These are phyloP conservation scores for Aquatica leii DNA, from an alignment of 2,888 invertebrate species.

Conservation along the genomic window DNA sequence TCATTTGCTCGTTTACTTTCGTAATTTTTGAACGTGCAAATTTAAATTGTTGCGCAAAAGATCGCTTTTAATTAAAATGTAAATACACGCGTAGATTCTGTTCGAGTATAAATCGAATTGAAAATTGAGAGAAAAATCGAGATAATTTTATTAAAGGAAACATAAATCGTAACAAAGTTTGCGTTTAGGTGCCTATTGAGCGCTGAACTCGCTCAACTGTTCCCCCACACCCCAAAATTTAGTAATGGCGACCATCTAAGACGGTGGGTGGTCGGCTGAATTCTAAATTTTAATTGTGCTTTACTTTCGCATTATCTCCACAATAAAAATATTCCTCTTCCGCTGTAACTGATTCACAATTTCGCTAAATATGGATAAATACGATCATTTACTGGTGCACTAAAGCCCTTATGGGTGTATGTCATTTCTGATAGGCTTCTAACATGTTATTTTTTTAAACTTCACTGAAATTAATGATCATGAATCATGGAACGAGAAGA, in stretches of 20 bases:
- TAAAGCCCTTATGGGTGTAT: conserved; percentile 48
- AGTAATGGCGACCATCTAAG: conserved; percentile 59
- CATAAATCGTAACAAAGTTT: conserved; percentile 4
- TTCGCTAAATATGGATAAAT: conserved; percentile 23
- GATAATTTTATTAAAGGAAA: too few species aligned
- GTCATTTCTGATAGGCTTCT: conserved; percentile 48
- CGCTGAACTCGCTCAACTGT: conserved; percentile 33
- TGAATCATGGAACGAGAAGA: conserved; percentile 45
- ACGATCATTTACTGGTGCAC: conserved; percentile 37
- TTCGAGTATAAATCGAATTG: too few species aligned
- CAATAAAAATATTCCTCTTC: conserved; percentile 44
- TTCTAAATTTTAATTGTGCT: conserved; percentile 55
- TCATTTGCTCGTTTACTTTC: too few species aligned
- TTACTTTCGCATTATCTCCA: conserved; percentile 51
- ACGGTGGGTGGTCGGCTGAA: conserved; percentile 59
- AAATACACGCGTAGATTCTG: too few species aligned
- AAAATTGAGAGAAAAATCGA: too few species aligned
- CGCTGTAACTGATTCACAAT: conserved; percentile 33
- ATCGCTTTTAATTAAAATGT: too few species aligned
- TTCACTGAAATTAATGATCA: conserved; percentile 45
- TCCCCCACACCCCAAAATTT: conserved; percentile 40
- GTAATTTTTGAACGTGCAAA: too few species aligned
- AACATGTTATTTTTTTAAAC: conserved; percentile 50
- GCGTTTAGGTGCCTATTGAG: conserved; percentile 40
- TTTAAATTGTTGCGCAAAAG: too few species aligned